Evolutionary conservation across 2,888 invertebrate genomes (phyloP).

Genomic region (Tipula vernalis): DNA sequence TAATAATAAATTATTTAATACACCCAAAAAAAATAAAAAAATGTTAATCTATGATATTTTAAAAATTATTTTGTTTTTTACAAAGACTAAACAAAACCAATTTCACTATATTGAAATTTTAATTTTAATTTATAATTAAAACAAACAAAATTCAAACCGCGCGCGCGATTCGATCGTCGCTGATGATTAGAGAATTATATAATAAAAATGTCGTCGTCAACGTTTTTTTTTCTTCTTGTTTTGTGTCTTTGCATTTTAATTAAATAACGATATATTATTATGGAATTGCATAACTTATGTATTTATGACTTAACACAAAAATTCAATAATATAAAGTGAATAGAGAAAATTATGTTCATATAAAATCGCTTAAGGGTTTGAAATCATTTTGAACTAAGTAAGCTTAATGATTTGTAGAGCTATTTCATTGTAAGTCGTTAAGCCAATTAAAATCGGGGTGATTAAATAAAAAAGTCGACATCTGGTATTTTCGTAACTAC

Average conservation of each 20-base stretch:
- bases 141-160: neutral
- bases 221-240: neutral
- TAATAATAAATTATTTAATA: neutral
- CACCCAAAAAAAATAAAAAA: neutral
- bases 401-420: neutral
- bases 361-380: neutral
- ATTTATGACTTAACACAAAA: neutral
- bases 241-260: neutral
- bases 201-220: neutral
- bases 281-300: neutral
- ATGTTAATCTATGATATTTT: neutral
- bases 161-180: neutral
- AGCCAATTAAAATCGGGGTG: neutral
- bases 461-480: too few relatives aligned
- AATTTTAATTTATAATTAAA: neutral
- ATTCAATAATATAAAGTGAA: neutral
- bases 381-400: neutral
- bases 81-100: neutral
- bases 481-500: too few relatives aligned
- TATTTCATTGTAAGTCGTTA: neutral
- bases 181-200: neutral
- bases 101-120: neutral
- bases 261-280: neutral
- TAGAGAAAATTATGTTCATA: neutral
- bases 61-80: neutral